Evolutionary conservation across 1,140 invertebrate species (phyloP), one percentile per base, ranked within the genome.

Genomic region (Eumeta japonica): DNA sequence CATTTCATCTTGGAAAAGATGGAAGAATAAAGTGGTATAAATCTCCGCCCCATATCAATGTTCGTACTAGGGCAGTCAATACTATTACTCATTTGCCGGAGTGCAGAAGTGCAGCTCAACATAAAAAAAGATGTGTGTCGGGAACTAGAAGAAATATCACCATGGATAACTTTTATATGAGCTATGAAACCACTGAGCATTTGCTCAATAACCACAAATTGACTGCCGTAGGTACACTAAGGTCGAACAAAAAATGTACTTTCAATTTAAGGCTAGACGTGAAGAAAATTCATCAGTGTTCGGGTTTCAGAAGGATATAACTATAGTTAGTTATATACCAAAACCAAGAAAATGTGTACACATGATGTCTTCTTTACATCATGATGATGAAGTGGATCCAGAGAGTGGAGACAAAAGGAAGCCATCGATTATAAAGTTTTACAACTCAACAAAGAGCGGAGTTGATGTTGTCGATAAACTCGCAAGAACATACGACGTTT

Each of bases 361-460:
- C 12, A 51, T 12, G 27, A 50, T 15, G 48, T 50, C 18, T 33
- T 18, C 20, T n/a, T 24, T 24, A 24, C 20, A 24, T 20, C 34
- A 35, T 13, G 17, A 35, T 19, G n/a, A 7, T 2, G 17, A 31
- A 35, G 47, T 53, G 44, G 43, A 48, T 46, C 16, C 3, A 27
- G 43, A 34, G 32, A 48, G 40, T 28, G 44, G 39, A 9, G 39
- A 35, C 16, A 10, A 45, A 20, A 31, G 46, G 12, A 73, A 72
- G 35, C 63, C 68, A 16, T 54, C 58, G 28, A 59, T 73, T 10
- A 54, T 73, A 11, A 50, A 37, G 7, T 53, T 45, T 42, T 74
- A 76, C 29, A 65, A 77, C 39, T 9, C 14, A 17, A 64, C 58
- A 5, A 76, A 76, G 55, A 50, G 48, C 20, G 63, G 56, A 12